Evolutionary conservation across 2,888 invertebrate genomes (phyloP).

Genomic region (Seira sanloemensis): DNA sequence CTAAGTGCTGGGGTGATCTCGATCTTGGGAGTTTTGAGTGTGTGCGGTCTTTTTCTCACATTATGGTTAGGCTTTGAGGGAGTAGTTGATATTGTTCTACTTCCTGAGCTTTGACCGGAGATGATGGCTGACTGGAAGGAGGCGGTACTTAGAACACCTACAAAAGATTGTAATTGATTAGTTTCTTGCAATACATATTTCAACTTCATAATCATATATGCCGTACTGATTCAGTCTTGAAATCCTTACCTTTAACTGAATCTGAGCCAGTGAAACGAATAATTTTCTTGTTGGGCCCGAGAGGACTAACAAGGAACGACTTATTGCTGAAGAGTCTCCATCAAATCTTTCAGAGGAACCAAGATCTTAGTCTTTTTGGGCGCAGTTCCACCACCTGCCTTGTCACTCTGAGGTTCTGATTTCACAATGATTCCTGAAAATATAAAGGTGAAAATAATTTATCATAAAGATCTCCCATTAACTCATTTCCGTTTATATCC

Average conservation of each 20-base stretch:
- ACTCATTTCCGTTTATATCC: constrained; percentile 27
- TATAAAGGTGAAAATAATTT: constrained; percentile 14
- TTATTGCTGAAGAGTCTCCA: constrained; percentile 73
- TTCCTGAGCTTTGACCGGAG: constrained; percentile 44
- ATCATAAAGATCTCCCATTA: constrained; percentile 27
- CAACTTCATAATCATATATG: background rate
- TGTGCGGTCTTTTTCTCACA: constrained; percentile 63
- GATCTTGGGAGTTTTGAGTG: constrained; percentile 54
- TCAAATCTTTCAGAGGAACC: constrained; percentile 72
- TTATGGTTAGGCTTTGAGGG: constrained; percentile 61
- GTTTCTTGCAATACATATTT: background rate
- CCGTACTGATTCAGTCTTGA: background rate
- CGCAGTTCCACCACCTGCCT: constrained; percentile 39
- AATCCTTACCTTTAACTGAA: constrained; percentile 71
- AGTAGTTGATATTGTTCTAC: constrained; percentile 57
- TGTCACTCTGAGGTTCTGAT: constrained; percentile 52
- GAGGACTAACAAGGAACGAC: constrained; percentile 69
- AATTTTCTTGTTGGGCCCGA: constrained; percentile 72
- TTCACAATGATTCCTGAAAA: constrained; percentile 67
- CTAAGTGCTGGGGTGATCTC: constrained; percentile 59
- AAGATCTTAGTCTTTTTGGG: constrained; percentile 73
- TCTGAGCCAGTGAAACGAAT: constrained; percentile 71
- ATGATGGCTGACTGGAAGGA: constrained; percentile 60
- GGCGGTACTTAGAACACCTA: constrained; percentile 55
- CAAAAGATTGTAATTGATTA: background rate